A percentile compares a stretch with the other conserved stretches of the same genome.
Evolutionary conservation across 2,113 vertebrate species (phyloP).

Genomic region (Tyrannus savana): DNA sequence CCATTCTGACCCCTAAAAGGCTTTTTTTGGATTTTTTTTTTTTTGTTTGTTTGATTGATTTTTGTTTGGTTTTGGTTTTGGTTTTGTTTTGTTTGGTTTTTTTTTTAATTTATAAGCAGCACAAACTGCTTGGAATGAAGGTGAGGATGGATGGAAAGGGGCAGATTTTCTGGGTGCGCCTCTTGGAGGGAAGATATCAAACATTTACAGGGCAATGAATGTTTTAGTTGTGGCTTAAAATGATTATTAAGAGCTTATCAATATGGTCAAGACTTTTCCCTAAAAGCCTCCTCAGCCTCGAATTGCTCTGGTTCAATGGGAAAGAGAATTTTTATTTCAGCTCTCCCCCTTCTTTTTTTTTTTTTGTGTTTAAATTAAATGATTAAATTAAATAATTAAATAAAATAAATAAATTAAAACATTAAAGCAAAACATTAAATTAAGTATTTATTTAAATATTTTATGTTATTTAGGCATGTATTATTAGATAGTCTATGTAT

Average conservation of each 20-base stretch:
- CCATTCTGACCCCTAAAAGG: neutral
- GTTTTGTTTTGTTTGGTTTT: no score
- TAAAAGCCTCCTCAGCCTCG: neutral
- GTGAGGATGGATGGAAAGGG: neutral
- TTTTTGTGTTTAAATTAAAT: neutral
- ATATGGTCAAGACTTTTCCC: neutral
- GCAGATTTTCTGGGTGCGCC: neutral
- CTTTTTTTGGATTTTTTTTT: accelerated
- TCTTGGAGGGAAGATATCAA: neutral
- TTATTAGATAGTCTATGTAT: neutral
- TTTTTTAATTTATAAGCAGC: neutral
- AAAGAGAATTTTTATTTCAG: neutral
- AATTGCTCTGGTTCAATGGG: neutral
- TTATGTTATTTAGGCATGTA: neutral
- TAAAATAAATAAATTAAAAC: no score
- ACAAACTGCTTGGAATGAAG: neutral
- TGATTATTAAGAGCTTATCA: neutral
- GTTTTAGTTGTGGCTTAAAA: neutral
- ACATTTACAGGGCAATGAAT: neutral
- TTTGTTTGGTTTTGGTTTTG: no score
- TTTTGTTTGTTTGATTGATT: neutral
- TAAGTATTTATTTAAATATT: neutral
- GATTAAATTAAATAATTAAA: neutral
- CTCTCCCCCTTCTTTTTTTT: accelerated
- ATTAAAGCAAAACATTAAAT: neutral